Percentiles rank a stretch among this genome's conserved stretches.
Conservation (phyloP, 2,888 invertebrate genomes). For the Conistra vaccinii region DNA sequence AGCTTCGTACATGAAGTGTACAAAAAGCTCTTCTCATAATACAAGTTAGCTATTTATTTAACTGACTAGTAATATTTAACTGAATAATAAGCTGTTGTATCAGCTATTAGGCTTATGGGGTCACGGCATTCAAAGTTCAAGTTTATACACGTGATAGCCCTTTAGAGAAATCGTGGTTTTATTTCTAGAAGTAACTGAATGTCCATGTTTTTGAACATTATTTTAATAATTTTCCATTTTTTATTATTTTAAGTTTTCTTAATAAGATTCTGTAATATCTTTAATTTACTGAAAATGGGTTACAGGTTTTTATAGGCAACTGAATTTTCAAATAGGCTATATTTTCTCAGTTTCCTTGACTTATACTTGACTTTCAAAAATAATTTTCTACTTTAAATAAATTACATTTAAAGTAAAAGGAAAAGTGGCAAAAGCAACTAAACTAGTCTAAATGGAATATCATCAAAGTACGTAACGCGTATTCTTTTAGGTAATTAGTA, state of each 20-base stretch:
- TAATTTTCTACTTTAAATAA: background rate
- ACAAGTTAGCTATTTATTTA: conserved; percentile 49
- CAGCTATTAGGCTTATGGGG: conserved; percentile 61
- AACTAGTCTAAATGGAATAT: too few species aligned
- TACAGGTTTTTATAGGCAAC: too few species aligned
- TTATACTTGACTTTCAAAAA: background rate
- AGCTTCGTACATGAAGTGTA: conserved; percentile 21
- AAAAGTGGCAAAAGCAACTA: too few species aligned
- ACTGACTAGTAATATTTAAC: conserved; percentile 49
- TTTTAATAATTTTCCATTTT: too few species aligned
- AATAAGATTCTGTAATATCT: background rate
- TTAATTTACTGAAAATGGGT: background rate
- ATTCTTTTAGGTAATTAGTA: too few species aligned
- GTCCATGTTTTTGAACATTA: background rate
- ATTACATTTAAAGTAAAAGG: too few species aligned
- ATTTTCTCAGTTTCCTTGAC: too few species aligned
- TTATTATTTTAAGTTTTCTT: too few species aligned
- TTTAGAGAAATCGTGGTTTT: conserved; percentile 72
- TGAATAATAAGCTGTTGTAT: conserved; percentile 44
- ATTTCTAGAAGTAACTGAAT: conserved; percentile 32
- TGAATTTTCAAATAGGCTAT: too few species aligned
- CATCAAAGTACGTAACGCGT: too few species aligned
- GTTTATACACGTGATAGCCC: conserved; percentile 66
- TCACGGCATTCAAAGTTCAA: conserved; percentile 70
- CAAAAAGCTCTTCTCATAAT: conserved; percentile 20